Evolutionary conservation across 2,888 invertebrate species (phyloP).

Genomic region (Fragum whitleyi): DNA sequence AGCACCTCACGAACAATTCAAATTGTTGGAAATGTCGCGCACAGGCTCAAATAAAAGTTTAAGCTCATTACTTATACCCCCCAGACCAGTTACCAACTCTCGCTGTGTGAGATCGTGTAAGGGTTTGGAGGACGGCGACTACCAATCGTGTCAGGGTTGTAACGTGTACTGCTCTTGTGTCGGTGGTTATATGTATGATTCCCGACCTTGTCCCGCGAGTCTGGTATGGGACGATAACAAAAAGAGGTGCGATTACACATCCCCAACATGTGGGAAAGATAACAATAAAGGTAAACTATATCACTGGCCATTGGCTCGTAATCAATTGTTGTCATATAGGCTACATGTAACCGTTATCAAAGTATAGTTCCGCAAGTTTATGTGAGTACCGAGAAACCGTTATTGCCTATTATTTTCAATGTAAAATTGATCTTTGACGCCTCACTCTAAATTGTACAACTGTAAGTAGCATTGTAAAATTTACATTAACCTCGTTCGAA

Average conservation of each 20-base stretch:
- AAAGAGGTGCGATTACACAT: conserved; percentile 12
- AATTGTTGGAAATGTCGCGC: too few relatives aligned
- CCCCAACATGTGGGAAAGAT: background rate
- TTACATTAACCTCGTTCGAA: too few relatives aligned
- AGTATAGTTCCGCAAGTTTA: too few relatives aligned
- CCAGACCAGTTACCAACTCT: background rate
- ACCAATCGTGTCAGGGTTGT: background rate
- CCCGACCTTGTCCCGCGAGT: background rate
- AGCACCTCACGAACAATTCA: too few relatives aligned
- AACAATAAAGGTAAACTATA: background rate
- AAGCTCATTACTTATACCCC: too few relatives aligned
- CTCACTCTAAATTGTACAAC: too few relatives aligned
- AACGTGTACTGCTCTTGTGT: background rate
- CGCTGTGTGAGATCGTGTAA: background rate
- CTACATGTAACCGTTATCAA: background rate
- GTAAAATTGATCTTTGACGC: too few relatives aligned
- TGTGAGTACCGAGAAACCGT: too few relatives aligned
- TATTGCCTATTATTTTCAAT: too few relatives aligned
- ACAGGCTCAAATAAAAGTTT: too few relatives aligned
- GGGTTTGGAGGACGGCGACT: background rate
- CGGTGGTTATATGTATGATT: background rate
- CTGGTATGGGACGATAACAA: conserved; percentile 8
- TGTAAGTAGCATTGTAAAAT: too few relatives aligned
- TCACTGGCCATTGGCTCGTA: background rate
- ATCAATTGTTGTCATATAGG: background rate